Conservation (phyloP, 2,113 vertebrate genomes). For the Damaliscus lunatus region DNA sequence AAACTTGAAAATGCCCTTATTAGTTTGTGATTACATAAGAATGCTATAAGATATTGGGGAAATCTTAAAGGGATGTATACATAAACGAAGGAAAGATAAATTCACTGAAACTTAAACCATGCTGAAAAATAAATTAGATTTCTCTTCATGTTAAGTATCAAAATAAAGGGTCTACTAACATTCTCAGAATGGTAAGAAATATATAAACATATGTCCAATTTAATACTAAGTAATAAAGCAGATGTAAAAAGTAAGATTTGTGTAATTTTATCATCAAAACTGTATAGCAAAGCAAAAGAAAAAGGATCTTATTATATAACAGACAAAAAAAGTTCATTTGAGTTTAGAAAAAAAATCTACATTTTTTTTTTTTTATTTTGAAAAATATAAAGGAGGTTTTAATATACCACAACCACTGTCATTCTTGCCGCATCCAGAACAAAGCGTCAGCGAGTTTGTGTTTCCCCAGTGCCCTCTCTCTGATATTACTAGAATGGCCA, state of each 20-base stretch:
- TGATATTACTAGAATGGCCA: not conserved
- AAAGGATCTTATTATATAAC: not conserved
- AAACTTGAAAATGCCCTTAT: not conserved
- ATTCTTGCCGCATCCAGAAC: accelerated
- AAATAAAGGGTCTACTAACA: not conserved
- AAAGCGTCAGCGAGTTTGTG: accelerated
- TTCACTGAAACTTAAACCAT: not conserved
- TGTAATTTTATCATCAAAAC: not conserved
- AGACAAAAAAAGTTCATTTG: not conserved
- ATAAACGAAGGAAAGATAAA: not conserved
- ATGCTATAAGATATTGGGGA: not conserved
- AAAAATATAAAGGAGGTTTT: not conserved
- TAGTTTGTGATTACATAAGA: not conserved
- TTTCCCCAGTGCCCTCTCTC: not conserved
- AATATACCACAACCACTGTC: accelerated
- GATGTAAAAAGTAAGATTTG: not conserved
- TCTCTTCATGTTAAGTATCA: not conserved
- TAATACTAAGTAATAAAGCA: not conserved
- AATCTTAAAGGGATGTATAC: not conserved
- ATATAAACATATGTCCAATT: not conserved
- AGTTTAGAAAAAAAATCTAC: not conserved
- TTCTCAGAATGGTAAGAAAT: not conserved
- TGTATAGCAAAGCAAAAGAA: not conserved
- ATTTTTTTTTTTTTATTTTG: not conserved
- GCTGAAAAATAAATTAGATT: not conserved